These are phyloP conservation scores for Siniperca knerii DNA, from an alignment of 2,113 vertebrate species.

Conservation along the genomic window DNA sequence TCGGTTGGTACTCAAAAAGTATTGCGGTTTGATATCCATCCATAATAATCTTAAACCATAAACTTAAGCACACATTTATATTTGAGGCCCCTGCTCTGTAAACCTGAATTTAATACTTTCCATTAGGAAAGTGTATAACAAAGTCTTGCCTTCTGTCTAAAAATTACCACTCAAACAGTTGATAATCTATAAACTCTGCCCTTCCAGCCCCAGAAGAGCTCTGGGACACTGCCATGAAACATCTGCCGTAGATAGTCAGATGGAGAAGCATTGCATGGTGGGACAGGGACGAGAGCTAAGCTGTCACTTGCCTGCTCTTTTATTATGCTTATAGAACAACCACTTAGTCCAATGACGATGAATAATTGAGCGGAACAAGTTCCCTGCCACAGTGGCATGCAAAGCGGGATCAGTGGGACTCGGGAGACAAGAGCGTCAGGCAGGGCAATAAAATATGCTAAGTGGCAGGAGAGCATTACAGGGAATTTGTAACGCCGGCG, in stretches of 20 bases:
- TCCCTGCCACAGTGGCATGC: slow-evolving; percentile 79
- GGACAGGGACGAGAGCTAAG: slow-evolving; percentile 65
- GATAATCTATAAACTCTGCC: neutral
- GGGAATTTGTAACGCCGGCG: slow-evolving; percentile 73
- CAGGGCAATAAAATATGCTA: slow-evolving; percentile 88
- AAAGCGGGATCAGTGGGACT: slow-evolving; percentile 80
- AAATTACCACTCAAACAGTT: slow-evolving; percentile 34
- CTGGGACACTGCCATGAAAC: slow-evolving; percentile 46
- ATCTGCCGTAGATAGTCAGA: slow-evolving; percentile 52
- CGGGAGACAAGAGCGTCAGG: slow-evolving; percentile 79
- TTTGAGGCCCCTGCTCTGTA: neutral
- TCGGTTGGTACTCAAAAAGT: neutral
- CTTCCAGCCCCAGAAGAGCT: slow-evolving; percentile 35
- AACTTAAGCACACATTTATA: neutral
- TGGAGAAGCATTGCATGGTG: slow-evolving; percentile 49
- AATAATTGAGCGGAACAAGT: slow-evolving; percentile 89
- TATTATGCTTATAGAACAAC: slow-evolving; percentile 84
- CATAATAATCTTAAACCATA: slow-evolving; percentile 6
- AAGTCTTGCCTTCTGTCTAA: slow-evolving; percentile 8
- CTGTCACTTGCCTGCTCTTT: slow-evolving; percentile 79
- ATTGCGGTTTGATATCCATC: neutral
- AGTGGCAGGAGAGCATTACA: slow-evolving; percentile 84
- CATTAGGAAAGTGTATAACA: neutral
- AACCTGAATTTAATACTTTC: neutral
- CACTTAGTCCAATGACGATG: slow-evolving; percentile 87